phyloP scores from a whole-genome alignment of 2,113 vertebrate genomes.

The Delphinapterus leucas region DNA sequence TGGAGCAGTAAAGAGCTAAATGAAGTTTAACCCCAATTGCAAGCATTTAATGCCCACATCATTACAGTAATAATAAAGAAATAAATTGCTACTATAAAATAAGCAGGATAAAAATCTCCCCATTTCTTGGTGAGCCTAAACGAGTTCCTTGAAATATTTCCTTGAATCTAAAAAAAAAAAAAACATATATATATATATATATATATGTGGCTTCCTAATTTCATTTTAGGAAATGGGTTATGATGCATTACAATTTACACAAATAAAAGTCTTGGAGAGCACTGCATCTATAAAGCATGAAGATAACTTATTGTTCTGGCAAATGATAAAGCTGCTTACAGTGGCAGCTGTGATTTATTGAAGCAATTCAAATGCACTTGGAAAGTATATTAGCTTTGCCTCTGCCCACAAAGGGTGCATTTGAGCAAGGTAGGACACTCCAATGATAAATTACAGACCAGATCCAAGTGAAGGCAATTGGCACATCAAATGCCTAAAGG shows the following conservation, averaged over 20 bases:
- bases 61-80: neutral
- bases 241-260: constrained; percentile 73
- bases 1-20: neutral
- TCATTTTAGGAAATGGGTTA: constrained; percentile 75
- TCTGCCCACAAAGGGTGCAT: constrained; percentile 81
- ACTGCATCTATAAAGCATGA: constrained; percentile 69
- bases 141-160: neutral
- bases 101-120: neutral
- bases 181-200: neutral
- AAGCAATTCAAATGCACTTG: constrained; percentile 85
- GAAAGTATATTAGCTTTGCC: constrained; percentile 85
- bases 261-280: constrained; percentile 76
- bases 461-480: constrained; percentile 79
- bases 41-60: constrained; percentile 38
- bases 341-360: constrained; percentile 87
- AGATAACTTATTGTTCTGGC: constrained; percentile 80
- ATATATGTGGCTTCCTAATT: constrained; percentile 52
- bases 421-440: constrained; percentile 72
- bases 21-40: neutral
- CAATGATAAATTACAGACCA: constrained; percentile 81
- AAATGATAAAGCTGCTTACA: constrained; percentile 82
- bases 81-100: constrained; percentile 18
- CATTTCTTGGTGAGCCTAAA: neutral
- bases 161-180: too few relatives aligned
- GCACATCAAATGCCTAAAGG: constrained; percentile 80